Evolutionary conservation across 2,797 vertebrate species (phyloP).

Genomic region (Parauchenoglanis ngamensis): DNA sequence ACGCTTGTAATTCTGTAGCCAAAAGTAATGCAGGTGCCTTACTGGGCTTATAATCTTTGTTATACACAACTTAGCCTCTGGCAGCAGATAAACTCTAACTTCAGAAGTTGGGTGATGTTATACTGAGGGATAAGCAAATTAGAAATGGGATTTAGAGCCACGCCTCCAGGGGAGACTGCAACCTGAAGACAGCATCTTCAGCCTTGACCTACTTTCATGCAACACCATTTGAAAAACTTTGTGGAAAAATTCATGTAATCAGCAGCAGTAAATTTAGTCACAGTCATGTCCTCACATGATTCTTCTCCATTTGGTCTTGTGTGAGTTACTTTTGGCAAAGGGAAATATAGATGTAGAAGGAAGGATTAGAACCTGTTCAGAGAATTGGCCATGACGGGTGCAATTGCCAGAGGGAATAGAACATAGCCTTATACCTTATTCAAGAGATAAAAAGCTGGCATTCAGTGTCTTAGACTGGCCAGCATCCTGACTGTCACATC

Average conservation of each 20-base stretch:
- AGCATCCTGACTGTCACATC: background rate
- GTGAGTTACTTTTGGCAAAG: background rate
- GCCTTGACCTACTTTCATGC: background rate
- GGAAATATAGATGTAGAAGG: background rate
- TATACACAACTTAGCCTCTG: background rate
- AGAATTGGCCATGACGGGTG: background rate
- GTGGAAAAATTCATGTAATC: background rate
- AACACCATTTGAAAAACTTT: background rate
- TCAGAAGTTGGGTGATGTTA: background rate
- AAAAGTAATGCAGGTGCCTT: background rate
- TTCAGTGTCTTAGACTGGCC: background rate
- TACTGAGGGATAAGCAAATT: background rate
- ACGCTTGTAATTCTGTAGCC: background rate
- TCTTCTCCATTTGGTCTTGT: background rate
- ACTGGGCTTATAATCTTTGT: background rate
- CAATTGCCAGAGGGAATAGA: background rate
- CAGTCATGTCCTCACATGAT: conserved; percentile 5
- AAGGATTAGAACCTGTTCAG: background rate
- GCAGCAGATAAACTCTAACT: background rate
- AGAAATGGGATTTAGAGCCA: background rate
- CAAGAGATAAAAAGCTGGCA: background rate
- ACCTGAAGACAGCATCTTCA: background rate
- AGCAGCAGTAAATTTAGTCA: background rate
- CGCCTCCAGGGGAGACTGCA: too few species aligned
- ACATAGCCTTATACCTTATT: background rate